A percentile compares a stretch with the other conserved stretches of the same genome.
These are phyloP conservation scores for Ceratitis capitata DNA, from an alignment of 1,140 invertebrate species.

Conservation along the genomic window DNA sequence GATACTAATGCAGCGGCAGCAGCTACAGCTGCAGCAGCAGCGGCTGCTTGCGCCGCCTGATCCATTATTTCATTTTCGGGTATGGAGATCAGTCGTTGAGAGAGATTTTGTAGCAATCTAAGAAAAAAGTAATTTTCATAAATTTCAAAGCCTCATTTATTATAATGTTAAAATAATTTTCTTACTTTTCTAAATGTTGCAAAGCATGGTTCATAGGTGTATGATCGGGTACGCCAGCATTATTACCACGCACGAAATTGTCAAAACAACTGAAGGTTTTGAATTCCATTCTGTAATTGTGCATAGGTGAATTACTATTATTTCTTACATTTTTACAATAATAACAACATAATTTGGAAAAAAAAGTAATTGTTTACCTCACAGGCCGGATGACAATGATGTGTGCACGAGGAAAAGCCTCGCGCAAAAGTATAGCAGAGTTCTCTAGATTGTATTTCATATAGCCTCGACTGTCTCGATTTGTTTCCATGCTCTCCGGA, in stretches of 20 bases:
- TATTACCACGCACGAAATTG: slow-evolving; percentile 84
- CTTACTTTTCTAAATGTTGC: slow-evolving; percentile 74
- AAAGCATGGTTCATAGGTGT: slow-evolving; percentile 74
- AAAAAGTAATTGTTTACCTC: slow-evolving; percentile 65
- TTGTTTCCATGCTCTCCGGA: slow-evolving; percentile 79
- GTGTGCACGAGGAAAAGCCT: slow-evolving; percentile 75
- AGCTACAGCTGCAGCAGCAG: slow-evolving; percentile 56
- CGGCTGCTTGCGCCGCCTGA: slow-evolving; percentile 54
- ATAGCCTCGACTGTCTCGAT: slow-evolving; percentile 78
- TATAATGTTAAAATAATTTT: too few relatives aligned
- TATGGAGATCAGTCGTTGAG: slow-evolving; percentile 68
- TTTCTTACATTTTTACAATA: background rate
- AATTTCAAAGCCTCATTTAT: background rate
- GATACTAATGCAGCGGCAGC: slow-evolving; percentile 53
- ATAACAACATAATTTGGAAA: background rate
- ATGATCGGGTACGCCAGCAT: slow-evolving; percentile 79
- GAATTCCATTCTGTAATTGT: slow-evolving; percentile 75
- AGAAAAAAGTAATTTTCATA: slow-evolving; percentile 47
- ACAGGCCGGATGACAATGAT: slow-evolving; percentile 79
- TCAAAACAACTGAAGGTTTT: slow-evolving; percentile 87
- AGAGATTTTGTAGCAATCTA: slow-evolving; percentile 70
- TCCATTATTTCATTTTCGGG: slow-evolving; percentile 67
- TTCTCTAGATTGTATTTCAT: slow-evolving; percentile 81
- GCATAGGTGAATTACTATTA: background rate
- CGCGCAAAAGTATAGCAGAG: slow-evolving; percentile 73